A percentile compares a stretch with the other conserved stretches of the same genome.
These are phyloP conservation scores for Zoanthus gigantus DNA, from an alignment of 92 coral and sea anemone species.

Conservation along the genomic window DNA sequence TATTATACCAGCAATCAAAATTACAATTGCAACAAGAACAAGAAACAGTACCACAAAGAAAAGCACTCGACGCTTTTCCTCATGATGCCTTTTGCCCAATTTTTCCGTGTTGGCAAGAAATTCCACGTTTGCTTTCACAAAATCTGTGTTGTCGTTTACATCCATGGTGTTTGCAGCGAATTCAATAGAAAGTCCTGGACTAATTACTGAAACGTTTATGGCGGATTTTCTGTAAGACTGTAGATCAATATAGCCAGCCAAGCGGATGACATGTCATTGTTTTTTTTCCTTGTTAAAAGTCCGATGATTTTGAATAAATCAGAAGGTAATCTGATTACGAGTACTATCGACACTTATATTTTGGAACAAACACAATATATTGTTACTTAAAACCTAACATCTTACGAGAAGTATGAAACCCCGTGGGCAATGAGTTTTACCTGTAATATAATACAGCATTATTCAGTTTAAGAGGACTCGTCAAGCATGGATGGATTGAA, in stretches of 20 bases:
- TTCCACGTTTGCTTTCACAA: constrained; percentile 22
- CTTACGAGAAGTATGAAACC: not conserved
- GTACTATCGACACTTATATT: constrained; percentile 3
- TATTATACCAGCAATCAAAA: constrained; percentile 27
- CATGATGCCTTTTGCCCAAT: constrained; percentile 24
- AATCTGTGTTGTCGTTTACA: constrained; percentile 30
- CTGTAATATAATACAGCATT: constrained; percentile 29
- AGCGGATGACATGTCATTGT: constrained; percentile 35
- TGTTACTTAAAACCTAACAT: constrained; percentile 22
- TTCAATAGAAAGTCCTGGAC: not conserved
- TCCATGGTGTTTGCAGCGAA: constrained; percentile 21
- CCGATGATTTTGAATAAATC: constrained; percentile 42
- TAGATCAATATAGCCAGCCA: constrained; percentile 40
- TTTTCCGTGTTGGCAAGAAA: constrained; percentile 38
- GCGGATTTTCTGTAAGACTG: not conserved
- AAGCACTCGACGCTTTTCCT: constrained; percentile 11
- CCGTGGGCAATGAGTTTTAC: constrained; percentile 34
- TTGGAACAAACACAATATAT: not conserved
- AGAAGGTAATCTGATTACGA: constrained; percentile 1
- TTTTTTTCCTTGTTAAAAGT: constrained; percentile 23
- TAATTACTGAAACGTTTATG: constrained; percentile 34
- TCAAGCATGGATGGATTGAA: constrained; percentile 5
- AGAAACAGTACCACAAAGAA: constrained; percentile 12
- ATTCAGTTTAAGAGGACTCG: not conserved
- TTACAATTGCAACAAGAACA: not conserved